These are phyloP conservation scores for Aphelinus certus DNA, from an alignment of 1,140 invertebrate genomes.

Conservation along the genomic window DNA sequence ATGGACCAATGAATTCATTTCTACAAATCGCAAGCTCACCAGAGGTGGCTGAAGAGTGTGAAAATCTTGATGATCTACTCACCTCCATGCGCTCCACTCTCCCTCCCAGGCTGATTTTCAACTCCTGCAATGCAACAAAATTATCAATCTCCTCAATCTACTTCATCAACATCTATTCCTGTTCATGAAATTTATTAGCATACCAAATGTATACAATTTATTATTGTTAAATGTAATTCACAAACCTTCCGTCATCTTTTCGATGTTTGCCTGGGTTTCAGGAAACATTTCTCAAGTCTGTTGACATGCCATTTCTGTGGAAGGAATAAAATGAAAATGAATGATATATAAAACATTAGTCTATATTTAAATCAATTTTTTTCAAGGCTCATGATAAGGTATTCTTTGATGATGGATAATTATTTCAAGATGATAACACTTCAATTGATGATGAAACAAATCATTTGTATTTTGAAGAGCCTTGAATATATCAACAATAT, in stretches of 20 bases:
- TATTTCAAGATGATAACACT: too few species aligned
- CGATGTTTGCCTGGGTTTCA: constrained; percentile 55
- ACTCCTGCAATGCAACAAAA: constrained; percentile 46
- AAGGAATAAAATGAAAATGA: constrained; percentile 2
- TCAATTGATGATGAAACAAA: too few species aligned
- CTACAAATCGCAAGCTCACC: too few species aligned
- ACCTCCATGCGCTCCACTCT: constrained; percentile 56
- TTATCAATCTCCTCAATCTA: neutral
- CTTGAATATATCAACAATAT: too few species aligned
- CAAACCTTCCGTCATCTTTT: constrained; percentile 60
- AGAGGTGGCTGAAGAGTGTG: too few species aligned
- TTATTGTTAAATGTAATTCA: constrained; percentile 14
- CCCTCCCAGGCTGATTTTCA: constrained; percentile 56
- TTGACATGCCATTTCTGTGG: constrained; percentile 45
- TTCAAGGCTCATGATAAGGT: too few species aligned
- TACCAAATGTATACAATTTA: too few species aligned
- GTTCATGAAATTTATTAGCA: too few species aligned
- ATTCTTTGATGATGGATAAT: too few species aligned
- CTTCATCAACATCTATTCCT: too few species aligned
- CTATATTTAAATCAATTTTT: neutral
- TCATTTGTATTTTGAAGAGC: too few species aligned
- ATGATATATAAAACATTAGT: neutral
- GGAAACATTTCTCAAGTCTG: constrained; percentile 51
- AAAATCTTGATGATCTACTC: constrained; percentile 35
- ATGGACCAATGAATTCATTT: too few species aligned